These are phyloP conservation scores for Stenodema calcarata DNA, from an alignment of 2,888 invertebrate genomes.

Conservation along the genomic window DNA sequence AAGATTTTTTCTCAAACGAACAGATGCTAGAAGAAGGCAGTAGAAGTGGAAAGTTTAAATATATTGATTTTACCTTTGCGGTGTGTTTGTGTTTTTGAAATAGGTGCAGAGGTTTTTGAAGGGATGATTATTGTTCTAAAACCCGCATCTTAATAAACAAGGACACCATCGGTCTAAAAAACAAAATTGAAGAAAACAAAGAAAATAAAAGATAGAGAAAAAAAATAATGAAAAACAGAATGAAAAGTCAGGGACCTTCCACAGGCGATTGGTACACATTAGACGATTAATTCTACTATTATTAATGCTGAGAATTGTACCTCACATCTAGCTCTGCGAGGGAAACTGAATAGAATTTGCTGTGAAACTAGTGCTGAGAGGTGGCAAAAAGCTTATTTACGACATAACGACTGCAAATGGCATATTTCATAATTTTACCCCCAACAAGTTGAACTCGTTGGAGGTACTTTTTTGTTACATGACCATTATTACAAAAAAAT, in stretches of 20 bases:
- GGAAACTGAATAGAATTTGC: too few species aligned
- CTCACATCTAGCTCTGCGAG: too few species aligned
- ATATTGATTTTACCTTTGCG: conserved; percentile 50
- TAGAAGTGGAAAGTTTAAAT: conserved; percentile 35
- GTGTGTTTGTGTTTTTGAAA: conserved; percentile 53
- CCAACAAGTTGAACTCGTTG: too few species aligned
- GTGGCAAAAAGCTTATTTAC: too few species aligned
- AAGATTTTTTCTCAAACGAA: conserved; percentile 29
- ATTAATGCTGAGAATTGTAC: too few species aligned
- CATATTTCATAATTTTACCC: too few species aligned
- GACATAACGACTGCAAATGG: too few species aligned
- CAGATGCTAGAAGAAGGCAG: conserved; percentile 43
- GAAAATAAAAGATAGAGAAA: conserved; percentile 44
- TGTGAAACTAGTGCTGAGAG: too few species aligned
- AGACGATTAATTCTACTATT: too few species aligned
- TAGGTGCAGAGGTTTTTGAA: conserved; percentile 49
- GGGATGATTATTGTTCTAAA: conserved; percentile 49
- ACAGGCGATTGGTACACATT: not conserved
- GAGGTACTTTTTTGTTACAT: too few species aligned
- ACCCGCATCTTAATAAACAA: conserved; percentile 56
- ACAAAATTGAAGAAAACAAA: conserved; percentile 53
- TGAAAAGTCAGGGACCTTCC: not conserved
- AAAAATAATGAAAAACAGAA: conserved; percentile 8
- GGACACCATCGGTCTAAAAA: conserved; percentile 55
- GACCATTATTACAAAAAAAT: too few species aligned